These are phyloP conservation scores for Oeneis ivallda DNA, from an alignment of 2,888 invertebrate genomes.

Conservation along the genomic window DNA sequence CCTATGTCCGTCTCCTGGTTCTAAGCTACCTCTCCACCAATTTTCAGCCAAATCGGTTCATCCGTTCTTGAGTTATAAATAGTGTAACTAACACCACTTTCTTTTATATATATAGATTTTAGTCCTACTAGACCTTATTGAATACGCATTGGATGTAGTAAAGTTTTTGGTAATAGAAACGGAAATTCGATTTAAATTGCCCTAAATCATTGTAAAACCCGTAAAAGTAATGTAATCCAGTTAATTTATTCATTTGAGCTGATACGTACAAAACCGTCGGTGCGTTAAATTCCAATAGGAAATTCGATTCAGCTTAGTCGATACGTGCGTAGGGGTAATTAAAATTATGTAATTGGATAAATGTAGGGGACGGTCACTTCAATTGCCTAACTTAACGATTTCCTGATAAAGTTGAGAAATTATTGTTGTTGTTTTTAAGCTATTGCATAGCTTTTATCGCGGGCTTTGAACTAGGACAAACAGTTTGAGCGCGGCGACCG, in stretches of 20 bases:
- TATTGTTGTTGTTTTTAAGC: too few species aligned
- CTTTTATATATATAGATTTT: too few species aligned
- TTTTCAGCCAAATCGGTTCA: too few species aligned
- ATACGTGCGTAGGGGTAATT: conserved; percentile 25
- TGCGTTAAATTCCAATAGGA: conserved; percentile 37
- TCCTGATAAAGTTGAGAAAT: background rate
- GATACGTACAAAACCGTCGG: conserved; percentile 27
- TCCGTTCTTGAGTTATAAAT: too few species aligned
- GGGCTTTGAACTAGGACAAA: too few species aligned
- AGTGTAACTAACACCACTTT: too few species aligned
- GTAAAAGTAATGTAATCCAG: conserved; percentile 18
- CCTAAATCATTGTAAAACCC: conserved; percentile 15
- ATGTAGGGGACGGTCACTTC: conserved; percentile 10
- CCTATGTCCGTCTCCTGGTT: too few species aligned
- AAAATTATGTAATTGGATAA: conserved; percentile 30
- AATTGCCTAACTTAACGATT: background rate
- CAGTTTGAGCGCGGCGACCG: too few species aligned
- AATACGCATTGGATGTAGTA: too few species aligned
- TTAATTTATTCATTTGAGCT: conserved; percentile 29
- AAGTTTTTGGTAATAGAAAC: background rate
- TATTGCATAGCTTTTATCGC: too few species aligned
- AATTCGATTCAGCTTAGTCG: conserved; percentile 24
- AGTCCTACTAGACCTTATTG: too few species aligned
- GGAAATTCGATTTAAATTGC: conserved; percentile 14
- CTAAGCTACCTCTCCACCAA: too few species aligned